Evolutionary conservation across 1,140 invertebrate genomes (phyloP).

Genomic region (Leptinotarsa lineolata): DNA sequence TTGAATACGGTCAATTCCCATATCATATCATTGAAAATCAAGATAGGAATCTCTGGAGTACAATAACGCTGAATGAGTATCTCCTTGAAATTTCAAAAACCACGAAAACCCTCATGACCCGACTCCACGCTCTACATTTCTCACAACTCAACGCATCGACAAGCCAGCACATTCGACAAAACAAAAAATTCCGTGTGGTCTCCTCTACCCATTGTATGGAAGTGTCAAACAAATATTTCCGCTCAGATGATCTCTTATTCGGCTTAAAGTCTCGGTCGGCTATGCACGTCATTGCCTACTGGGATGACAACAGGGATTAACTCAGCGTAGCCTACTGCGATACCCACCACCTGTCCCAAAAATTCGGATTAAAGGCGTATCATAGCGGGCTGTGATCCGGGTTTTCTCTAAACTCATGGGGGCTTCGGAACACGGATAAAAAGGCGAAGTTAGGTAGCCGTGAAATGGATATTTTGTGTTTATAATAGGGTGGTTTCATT

Average conservation of each 20-base stretch:
- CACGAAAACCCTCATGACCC: too few species aligned
- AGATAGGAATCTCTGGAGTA: too few species aligned
- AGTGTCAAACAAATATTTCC: slow-evolving; percentile 32
- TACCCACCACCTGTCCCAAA: slow-evolving; percentile 35
- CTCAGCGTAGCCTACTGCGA: slow-evolving; percentile 24
- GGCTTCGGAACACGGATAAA: slow-evolving; percentile 18
- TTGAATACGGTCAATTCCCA: too few species aligned
- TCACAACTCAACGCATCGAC: background rate
- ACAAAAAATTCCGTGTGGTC: slow-evolving; percentile 32
- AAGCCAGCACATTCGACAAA: background rate
- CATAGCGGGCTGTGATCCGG: slow-evolving; percentile 23
- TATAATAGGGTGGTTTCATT: slow-evolving; percentile 8
- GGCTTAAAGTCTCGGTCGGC: slow-evolving; percentile 21
- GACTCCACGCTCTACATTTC: too few species aligned
- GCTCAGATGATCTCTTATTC: slow-evolving; percentile 27
- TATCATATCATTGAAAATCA: too few species aligned
- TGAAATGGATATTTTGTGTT: slow-evolving; percentile 28
- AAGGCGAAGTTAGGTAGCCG: slow-evolving; percentile 25
- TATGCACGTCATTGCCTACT: slow-evolving; percentile 26
- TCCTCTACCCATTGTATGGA: slow-evolving; percentile 11
- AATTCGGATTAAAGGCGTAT: slow-evolving; percentile 35
- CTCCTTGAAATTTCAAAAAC: too few species aligned
- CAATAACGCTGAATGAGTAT: too few species aligned
- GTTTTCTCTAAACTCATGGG: slow-evolving; percentile 19
- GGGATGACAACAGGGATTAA: slow-evolving; percentile 36